Evolutionary conservation across 2,797 vertebrate genomes (phyloP).

Genomic region (Muscicapa striata): DNA sequence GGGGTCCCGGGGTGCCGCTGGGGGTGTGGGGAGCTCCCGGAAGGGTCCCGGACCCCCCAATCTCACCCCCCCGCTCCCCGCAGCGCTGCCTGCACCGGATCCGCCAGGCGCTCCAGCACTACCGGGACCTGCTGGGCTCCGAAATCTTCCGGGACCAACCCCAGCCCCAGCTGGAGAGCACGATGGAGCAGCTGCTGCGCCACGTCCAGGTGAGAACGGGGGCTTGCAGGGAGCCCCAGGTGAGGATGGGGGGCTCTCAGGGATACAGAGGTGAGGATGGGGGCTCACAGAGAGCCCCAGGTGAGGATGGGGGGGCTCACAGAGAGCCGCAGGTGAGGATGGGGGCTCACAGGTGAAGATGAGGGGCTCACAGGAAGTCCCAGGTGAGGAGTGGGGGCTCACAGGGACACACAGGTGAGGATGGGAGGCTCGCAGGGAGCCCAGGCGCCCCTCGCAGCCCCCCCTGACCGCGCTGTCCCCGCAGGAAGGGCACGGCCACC

Average conservation of each 20-base stretch:
- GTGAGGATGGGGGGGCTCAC: too few species aligned
- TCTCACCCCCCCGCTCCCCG: not conserved
- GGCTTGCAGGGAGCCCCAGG: too few species aligned
- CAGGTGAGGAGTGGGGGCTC: too few species aligned
- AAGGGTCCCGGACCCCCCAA: not conserved
- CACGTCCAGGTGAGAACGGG: not conserved
- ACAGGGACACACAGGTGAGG: not conserved
- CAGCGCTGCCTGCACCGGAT: slow-evolving; percentile 73
- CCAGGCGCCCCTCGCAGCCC: rapidly evolving
- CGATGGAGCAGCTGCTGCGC: slow-evolving; percentile 10
- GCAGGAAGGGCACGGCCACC: not conserved
- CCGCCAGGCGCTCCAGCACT: slow-evolving; percentile 63
- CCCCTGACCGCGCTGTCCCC: not conserved
- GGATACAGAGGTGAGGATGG: not conserved
- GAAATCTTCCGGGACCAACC: slow-evolving; percentile 49
- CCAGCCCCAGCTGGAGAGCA: not conserved
- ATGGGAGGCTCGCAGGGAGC: not conserved
- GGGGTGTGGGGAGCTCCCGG: not conserved
- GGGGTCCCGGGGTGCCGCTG: too few species aligned
- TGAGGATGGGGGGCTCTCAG: too few species aligned
- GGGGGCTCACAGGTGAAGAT: too few species aligned
- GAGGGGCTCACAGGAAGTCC: too few species aligned
- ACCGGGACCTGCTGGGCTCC: slow-evolving; percentile 69
- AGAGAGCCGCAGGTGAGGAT: too few species aligned
- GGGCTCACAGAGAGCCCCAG: too few species aligned